A percentile compares a stretch with the other conserved stretches of the same genome.
Evolutionary conservation across 1,140 invertebrate species (phyloP).

Genomic region (Drosophila bipectinata): DNA sequence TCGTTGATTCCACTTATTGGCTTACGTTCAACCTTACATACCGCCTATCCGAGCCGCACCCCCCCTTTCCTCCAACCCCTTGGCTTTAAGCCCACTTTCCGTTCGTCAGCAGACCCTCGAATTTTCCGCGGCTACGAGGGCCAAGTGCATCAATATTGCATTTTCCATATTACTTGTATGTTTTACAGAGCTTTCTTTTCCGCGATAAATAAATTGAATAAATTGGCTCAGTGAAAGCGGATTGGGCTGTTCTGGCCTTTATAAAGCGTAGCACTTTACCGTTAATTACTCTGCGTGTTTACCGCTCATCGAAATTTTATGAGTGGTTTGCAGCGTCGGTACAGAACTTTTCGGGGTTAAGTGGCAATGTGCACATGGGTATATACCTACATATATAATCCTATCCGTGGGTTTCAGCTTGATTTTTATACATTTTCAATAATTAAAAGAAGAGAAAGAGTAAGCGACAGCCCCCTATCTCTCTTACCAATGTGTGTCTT

Average conservation of each 20-base stretch:
- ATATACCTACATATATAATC: not conserved
- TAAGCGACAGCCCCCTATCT: not conserved
- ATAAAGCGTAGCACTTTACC: slow-evolving; percentile 72
- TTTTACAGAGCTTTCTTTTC: slow-evolving; percentile 28
- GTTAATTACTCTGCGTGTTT: slow-evolving; percentile 81
- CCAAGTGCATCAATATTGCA: slow-evolving; percentile 58
- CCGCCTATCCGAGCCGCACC: not conserved
- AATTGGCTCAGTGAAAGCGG: slow-evolving; percentile 65
- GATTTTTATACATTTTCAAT: slow-evolving; percentile 74
- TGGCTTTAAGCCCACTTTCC: not conserved
- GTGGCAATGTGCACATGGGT: slow-evolving; percentile 70
- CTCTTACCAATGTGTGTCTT: slow-evolving; percentile 1
- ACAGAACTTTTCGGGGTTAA: slow-evolving; percentile 62
- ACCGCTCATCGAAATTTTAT: slow-evolving; percentile 82
- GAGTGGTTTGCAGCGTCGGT: slow-evolving; percentile 42
- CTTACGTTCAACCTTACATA: slow-evolving; percentile 51
- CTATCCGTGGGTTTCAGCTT: slow-evolving; percentile 45
- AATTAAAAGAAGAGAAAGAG: slow-evolving; percentile 49
- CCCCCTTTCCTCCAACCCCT: not conserved
- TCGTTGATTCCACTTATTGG: slow-evolving; percentile 74
- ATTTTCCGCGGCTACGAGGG: slow-evolving; percentile 4
- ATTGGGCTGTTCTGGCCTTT: slow-evolving; percentile 15
- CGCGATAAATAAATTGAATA: slow-evolving; percentile 75
- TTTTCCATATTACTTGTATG: slow-evolving; percentile 54
- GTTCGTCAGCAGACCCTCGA: not conserved